phyloP scores from a whole-genome alignment of 1,140 invertebrate genomes.

The Nomia melanderi region DNA sequence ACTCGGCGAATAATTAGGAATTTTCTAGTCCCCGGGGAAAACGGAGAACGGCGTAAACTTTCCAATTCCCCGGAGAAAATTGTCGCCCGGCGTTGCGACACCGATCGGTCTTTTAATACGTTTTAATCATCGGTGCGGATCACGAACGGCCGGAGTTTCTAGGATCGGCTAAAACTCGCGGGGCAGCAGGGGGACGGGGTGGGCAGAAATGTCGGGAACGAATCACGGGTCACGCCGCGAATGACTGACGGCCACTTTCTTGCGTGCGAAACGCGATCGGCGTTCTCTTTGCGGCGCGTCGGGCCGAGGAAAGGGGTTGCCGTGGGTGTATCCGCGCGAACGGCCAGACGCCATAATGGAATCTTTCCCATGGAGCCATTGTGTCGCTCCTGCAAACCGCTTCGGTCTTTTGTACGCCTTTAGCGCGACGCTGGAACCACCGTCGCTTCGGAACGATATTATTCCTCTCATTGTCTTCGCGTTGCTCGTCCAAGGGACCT shows the following conservation, averaged over 20 bases:
- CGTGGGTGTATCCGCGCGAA: not conserved
- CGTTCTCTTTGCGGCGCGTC: not conserved
- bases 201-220: not conserved
- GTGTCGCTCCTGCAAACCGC: constrained; percentile 24
- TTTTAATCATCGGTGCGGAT: constrained; percentile 27
- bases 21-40: not conserved
- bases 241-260: constrained; percentile 5
- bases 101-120: not conserved
- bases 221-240: not conserved
- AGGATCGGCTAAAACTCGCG: not conserved
- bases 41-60: constrained; percentile 12
- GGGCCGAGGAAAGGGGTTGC: not conserved
- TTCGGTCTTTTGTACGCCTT: not conserved
- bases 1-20: not conserved
- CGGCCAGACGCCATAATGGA: not conserved
- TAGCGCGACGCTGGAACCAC: not conserved
- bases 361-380: constrained; percentile 12
- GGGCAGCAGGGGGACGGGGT: too few species aligned
- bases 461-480: not conserved
- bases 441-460: not conserved
- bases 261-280: constrained; percentile 12
- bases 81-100: constrained; percentile 7
- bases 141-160: constrained; percentile 11
- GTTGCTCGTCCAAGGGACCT: too few species aligned
- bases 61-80: constrained; percentile 7